These are phyloP conservation scores for Heliconius congener DNA, from an alignment of 1,140 invertebrate genomes.

Conservation along the genomic window DNA sequence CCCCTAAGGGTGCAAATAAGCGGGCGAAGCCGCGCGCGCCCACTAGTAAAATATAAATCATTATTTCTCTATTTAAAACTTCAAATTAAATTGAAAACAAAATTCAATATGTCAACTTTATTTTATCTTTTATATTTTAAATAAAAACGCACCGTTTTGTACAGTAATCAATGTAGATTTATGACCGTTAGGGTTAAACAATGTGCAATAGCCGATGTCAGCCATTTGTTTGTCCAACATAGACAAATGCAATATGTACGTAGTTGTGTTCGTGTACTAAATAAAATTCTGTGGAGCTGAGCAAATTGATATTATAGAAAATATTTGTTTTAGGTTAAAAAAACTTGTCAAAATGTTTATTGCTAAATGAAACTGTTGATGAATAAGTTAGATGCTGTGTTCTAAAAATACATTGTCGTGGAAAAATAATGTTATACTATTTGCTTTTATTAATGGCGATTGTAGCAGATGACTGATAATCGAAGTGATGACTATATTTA, in stretches of 20 bases:
- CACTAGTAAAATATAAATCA: not conserved
- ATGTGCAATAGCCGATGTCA: constrained; percentile 8
- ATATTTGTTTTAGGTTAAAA: not conserved
- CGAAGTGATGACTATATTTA: no score
- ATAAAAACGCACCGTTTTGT: constrained; percentile 1
- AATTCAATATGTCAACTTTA: not conserved
- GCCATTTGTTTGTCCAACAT: constrained; percentile 6
- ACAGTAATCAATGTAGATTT: constrained; percentile 10
- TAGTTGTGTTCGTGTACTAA: not conserved
- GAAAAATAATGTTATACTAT: no score
- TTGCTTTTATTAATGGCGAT: no score
- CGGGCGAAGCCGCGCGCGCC: no score
- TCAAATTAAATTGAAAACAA: not conserved
- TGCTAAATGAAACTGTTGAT: not conserved
- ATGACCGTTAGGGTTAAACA: constrained; percentile 8
- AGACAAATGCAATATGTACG: not conserved
- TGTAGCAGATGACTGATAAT: no score
- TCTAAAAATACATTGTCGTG: no score
- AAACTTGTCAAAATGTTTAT: not conserved
- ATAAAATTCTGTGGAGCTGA: not conserved
- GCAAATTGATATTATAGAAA: not conserved
- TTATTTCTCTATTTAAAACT: not conserved
- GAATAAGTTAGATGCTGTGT: not conserved
- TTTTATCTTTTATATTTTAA: constrained; percentile 3
- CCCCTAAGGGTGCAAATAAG: no score